Conservation (phyloP, 2,797 vertebrate species). For the Myotis pilosus region DNA sequence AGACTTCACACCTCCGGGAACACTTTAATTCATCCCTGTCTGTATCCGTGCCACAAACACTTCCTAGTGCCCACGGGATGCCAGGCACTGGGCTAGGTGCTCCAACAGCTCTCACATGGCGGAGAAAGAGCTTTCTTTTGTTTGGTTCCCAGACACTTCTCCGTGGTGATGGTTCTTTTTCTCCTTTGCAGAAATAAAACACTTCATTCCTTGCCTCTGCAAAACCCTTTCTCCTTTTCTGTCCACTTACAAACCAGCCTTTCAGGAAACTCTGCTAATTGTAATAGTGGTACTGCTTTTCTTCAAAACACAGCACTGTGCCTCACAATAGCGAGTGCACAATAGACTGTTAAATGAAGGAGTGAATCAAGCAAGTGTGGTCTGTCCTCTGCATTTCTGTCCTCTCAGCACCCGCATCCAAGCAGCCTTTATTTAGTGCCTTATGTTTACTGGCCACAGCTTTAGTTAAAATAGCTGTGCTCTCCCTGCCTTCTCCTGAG, state of each 20-base stretch:
- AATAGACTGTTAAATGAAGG: background rate
- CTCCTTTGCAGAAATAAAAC: background rate
- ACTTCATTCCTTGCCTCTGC: background rate
- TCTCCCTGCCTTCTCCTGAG: background rate
- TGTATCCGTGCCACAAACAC: background rate
- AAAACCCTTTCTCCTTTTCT: background rate
- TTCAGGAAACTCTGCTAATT: background rate
- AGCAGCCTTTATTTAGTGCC: background rate
- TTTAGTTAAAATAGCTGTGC: background rate
- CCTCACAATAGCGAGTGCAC: background rate
- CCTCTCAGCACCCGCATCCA: background rate
- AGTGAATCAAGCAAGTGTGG: background rate
- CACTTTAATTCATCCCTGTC: background rate
- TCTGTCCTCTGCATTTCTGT: background rate
- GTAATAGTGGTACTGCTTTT: background rate
- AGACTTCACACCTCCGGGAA: background rate
- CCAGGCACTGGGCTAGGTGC: background rate
- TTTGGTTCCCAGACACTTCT: background rate
- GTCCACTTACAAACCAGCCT: background rate
- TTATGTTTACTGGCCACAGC: background rate
- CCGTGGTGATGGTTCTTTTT: background rate
- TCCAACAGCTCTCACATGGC: background rate
- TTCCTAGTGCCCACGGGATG: background rate
- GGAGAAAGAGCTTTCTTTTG: background rate
- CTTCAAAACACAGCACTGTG: background rate